Conservation (phyloP, 2,113 vertebrate genomes). For the Sinocyclocheilus anshuiensis region DNA sequence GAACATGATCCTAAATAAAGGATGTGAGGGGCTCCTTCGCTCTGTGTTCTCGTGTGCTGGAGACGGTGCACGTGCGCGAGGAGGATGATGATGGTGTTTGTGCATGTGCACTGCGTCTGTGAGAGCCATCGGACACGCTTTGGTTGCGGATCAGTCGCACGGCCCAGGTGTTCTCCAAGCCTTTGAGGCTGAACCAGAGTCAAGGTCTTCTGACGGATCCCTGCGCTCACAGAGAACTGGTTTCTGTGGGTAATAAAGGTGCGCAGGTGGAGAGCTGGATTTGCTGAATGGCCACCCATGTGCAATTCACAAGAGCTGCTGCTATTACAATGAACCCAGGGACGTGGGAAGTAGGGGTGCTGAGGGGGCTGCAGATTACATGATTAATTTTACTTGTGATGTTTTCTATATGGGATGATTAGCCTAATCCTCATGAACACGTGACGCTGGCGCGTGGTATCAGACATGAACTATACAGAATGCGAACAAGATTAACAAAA, state of each 20-base stretch:
- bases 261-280: slow-evolving; percentile 30
- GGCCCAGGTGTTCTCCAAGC: slow-evolving; percentile 44
- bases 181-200: too few species aligned
- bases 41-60: slow-evolving; percentile 16
- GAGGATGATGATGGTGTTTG: slow-evolving; percentile 14
- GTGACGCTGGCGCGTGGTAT: too few species aligned
- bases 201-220: slow-evolving; percentile 46
- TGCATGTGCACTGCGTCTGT: slow-evolving; percentile 29
- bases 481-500: too few species aligned
- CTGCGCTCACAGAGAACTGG: slow-evolving; percentile 5
- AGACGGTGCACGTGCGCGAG: slow-evolving; percentile 30
- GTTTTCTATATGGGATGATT: too few species aligned
- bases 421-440: too few species aligned
- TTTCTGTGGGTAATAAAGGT: slow-evolving; percentile 40
- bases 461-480: too few species aligned
- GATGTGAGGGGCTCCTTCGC: slow-evolving; percentile 27
- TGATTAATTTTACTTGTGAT: too few species aligned
- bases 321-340: not conserved
- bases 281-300: slow-evolving; percentile 13
- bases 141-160: slow-evolving; percentile 36
- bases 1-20: slow-evolving; percentile 62
- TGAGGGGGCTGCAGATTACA: too few species aligned
- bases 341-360: too few species aligned
- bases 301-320: not conserved
- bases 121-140: slow-evolving; percentile 25